Conservation (phyloP, 2,888 invertebrate genomes). For the Tryphoninae sp. region DNA sequence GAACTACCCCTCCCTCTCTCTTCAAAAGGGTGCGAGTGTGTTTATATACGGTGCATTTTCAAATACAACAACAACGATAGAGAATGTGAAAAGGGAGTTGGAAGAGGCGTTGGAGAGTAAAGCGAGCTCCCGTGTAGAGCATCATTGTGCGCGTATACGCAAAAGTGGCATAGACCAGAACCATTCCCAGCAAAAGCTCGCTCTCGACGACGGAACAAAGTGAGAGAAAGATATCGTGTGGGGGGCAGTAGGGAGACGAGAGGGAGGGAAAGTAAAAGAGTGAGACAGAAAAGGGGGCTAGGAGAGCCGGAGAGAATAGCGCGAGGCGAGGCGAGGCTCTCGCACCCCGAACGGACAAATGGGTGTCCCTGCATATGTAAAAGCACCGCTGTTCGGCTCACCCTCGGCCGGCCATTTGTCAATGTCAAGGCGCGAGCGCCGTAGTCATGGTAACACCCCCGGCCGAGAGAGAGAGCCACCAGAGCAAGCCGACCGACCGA, state of each 20-base stretch:
- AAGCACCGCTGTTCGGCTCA: slow-evolving; percentile 81
- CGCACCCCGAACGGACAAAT: slow-evolving; percentile 79
- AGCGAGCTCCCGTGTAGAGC: slow-evolving; percentile 10
- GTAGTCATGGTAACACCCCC: slow-evolving; percentile 80
- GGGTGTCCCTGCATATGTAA: slow-evolving; percentile 82
- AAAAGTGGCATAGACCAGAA: slow-evolving; percentile 29
- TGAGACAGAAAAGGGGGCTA: slow-evolving; percentile 56
- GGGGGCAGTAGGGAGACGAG: neutral
- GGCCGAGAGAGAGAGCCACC: slow-evolving; percentile 68
- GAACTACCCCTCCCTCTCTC: no score
- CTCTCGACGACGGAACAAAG: slow-evolving; percentile 31
- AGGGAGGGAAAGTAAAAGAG: slow-evolving; percentile 36
- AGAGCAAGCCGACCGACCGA: slow-evolving; percentile 56
- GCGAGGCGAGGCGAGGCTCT: slow-evolving; percentile 64
- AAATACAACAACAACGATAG: slow-evolving; percentile 15
- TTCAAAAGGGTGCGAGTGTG: no score
- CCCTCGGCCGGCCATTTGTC: slow-evolving; percentile 81
- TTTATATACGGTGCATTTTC: slow-evolving; percentile 35
- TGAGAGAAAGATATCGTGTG: slow-evolving; percentile 31
- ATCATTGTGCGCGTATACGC: neutral
- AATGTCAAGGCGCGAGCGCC: slow-evolving; percentile 82
- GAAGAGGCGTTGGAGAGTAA: slow-evolving; percentile 5
- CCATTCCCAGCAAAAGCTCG: slow-evolving; percentile 52
- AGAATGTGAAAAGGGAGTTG: slow-evolving; percentile 4
- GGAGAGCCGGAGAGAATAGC: slow-evolving; percentile 54